A percentile compares a stretch with the other conserved stretches of the same genome.
Conservation (phyloP, 2,888 invertebrate genomes). For the Autographa pulchrina region DNA sequence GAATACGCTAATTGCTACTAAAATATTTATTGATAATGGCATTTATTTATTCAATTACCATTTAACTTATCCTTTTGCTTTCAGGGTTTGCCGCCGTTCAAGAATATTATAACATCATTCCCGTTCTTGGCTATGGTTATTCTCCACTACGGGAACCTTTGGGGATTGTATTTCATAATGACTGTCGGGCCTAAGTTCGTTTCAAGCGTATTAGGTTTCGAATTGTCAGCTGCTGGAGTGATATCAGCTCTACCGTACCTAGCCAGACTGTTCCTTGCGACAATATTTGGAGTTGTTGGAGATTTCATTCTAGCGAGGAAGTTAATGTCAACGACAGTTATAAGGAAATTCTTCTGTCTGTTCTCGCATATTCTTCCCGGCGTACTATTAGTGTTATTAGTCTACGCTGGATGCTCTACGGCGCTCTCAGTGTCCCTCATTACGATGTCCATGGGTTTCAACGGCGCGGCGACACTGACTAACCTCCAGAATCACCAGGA, state of each 20-base stretch:
- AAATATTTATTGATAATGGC: slow-evolving; percentile 20
- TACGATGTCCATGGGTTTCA: slow-evolving; percentile 91
- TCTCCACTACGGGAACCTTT: slow-evolving; percentile 93
- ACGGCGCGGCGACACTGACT: slow-evolving; percentile 90
- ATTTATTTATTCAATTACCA: not conserved
- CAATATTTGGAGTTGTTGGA: slow-evolving; percentile 92
- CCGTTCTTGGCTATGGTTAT: slow-evolving; percentile 92
- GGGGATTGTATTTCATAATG: slow-evolving; percentile 93
- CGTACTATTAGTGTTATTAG: slow-evolving; percentile 86
- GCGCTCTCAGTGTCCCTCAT: slow-evolving; percentile 90
- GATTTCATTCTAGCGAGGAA: slow-evolving; percentile 89
- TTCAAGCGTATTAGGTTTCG: slow-evolving; percentile 92
- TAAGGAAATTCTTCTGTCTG: slow-evolving; percentile 91
- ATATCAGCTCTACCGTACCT: slow-evolving; percentile 93
- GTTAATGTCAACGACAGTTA: slow-evolving; percentile 81
- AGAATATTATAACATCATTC: slow-evolving; percentile 90
- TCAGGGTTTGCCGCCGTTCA: slow-evolving; percentile 91
- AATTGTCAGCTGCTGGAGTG: slow-evolving; percentile 92
- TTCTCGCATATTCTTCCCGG: slow-evolving; percentile 90
- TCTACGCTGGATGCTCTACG: slow-evolving; percentile 91
- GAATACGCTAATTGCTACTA: slow-evolving; percentile 41
- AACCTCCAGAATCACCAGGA: slow-evolving; percentile 92
- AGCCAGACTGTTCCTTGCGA: slow-evolving; percentile 91
- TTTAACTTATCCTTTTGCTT: slow-evolving; percentile 62
- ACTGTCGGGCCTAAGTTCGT: slow-evolving; percentile 94